Conservation (phyloP, 2,797 vertebrate species). For the Distichodus sexfasciatus region DNA sequence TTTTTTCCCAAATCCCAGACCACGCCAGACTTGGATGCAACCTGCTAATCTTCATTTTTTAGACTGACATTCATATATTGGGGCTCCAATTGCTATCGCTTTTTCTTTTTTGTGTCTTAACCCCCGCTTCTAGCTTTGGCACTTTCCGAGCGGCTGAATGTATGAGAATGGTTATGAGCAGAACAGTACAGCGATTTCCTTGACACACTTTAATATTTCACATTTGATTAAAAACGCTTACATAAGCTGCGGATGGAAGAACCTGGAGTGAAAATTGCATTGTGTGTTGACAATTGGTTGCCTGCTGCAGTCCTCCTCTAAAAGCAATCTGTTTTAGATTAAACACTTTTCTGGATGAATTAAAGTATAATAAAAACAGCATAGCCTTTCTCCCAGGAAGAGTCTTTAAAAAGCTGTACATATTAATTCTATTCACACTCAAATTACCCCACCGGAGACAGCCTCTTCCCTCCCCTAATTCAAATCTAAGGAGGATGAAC, state of each 20-base stretch:
- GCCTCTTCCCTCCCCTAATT: not conserved
- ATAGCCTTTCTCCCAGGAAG: conserved; percentile 38
- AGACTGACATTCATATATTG: not conserved
- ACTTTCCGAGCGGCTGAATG: conserved; percentile 23
- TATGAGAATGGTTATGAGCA: conserved; percentile 39
- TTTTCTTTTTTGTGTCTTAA: not conserved
- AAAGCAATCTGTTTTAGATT: conserved; percentile 57
- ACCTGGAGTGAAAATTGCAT: conserved; percentile 52
- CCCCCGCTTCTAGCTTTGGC: conserved; percentile 23
- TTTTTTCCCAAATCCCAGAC: too few relatives aligned
- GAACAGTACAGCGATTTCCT: conserved; percentile 27
- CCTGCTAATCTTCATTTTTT: too few relatives aligned
- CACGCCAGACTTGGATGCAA: too few relatives aligned
- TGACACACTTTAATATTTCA: conserved; percentile 49
- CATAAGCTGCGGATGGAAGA: conserved; percentile 49
- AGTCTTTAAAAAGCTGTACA: conserved; percentile 38
- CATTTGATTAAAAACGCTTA: conserved; percentile 54
- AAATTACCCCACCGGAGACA: conserved; percentile 36
- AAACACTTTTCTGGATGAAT: conserved; percentile 57
- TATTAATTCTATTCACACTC: conserved; percentile 49
- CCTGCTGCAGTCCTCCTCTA: conserved; percentile 47
- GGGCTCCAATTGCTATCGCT: conserved; percentile 5
- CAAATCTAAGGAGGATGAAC: not conserved
- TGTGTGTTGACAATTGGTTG: conserved; percentile 52
- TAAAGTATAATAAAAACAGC: conserved; percentile 50